Conservation (phyloP, 1,140 invertebrate genomes). For the Hycleus cichorii region DNA sequence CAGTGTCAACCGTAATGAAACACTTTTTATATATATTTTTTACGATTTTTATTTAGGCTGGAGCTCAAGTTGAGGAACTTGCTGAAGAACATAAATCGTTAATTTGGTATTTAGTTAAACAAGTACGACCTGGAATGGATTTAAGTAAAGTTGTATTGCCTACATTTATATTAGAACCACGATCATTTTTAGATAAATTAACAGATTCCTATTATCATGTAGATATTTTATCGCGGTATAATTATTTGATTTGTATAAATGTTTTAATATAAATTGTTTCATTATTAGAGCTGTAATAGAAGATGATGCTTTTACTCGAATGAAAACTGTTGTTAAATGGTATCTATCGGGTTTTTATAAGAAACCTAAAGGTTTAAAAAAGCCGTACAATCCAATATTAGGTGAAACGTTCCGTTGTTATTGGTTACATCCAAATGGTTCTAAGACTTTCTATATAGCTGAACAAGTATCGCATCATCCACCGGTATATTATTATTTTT, state of each 20-base stretch:
- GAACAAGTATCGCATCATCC: conserved; percentile 96
- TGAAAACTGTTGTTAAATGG: conserved; percentile 85
- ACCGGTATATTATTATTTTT: conserved; percentile 46
- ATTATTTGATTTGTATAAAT: conserved; percentile 19
- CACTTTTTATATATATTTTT: not conserved
- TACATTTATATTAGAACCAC: conserved; percentile 81
- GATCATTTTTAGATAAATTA: conserved; percentile 89
- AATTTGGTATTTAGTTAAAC: conserved; percentile 89
- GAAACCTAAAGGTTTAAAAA: conserved; percentile 88
- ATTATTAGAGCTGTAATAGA: conserved; percentile 67
- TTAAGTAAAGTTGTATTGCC: conserved; percentile 91
- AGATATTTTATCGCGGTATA: conserved; percentile 76
- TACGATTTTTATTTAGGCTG: conserved; percentile 50
- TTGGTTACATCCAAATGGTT: conserved; percentile 78
- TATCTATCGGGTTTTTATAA: conserved; percentile 85
- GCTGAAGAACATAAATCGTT: conserved; percentile 92
- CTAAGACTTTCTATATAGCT: conserved; percentile 85
- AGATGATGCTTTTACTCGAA: conserved; percentile 83
- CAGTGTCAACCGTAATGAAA: no score
- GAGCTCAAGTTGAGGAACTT: conserved; percentile 85
- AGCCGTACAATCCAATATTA: conserved; percentile 91
- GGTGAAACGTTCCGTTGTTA: conserved; percentile 89
- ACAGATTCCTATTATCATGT: conserved; percentile 92
- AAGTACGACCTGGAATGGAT: conserved; percentile 93
- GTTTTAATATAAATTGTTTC: not conserved